Conservation (phyloP, 1,140 invertebrate genomes). For the Thalassaphorura encarpata region DNA sequence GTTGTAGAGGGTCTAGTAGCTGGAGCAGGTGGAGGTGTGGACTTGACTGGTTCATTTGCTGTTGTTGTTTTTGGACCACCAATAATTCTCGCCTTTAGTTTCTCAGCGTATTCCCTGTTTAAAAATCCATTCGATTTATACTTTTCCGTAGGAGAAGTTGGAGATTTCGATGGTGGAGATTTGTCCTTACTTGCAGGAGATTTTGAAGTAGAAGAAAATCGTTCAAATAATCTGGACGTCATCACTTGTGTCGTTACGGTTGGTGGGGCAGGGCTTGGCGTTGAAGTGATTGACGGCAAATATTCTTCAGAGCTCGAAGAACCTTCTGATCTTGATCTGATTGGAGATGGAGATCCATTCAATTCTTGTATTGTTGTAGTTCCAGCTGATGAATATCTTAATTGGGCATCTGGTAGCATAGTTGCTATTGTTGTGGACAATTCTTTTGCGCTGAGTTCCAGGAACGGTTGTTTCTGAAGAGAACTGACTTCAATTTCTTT, state of each 20-base stretch:
- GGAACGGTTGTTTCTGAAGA: neutral
- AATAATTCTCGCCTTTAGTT: no score
- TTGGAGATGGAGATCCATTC: neutral
- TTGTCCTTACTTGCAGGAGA: no score
- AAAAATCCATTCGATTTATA: no score
- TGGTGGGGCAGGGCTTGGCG: no score
- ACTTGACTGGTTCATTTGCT: no score
- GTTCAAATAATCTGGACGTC: conserved; percentile 12
- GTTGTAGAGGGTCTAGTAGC: no score
- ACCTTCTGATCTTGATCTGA: neutral
- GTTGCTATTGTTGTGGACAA: neutral
- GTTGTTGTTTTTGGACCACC: no score
- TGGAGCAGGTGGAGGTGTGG: no score
- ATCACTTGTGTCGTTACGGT: conserved; percentile 6
- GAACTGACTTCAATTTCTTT: neutral
- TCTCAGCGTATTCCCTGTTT: no score
- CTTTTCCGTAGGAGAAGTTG: no score
- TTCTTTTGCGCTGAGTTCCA: conserved; percentile 2
- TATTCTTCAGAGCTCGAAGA: no score
- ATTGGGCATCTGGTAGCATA: neutral
- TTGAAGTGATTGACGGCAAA: no score
- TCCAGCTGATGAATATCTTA: neutral
- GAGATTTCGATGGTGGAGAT: neutral
- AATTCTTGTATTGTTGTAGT: neutral
- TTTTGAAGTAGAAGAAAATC: conserved; percentile 3